Conservation (phyloP, 2,113 vertebrate species). For the Poeciliopsis prolifica region DNA sequence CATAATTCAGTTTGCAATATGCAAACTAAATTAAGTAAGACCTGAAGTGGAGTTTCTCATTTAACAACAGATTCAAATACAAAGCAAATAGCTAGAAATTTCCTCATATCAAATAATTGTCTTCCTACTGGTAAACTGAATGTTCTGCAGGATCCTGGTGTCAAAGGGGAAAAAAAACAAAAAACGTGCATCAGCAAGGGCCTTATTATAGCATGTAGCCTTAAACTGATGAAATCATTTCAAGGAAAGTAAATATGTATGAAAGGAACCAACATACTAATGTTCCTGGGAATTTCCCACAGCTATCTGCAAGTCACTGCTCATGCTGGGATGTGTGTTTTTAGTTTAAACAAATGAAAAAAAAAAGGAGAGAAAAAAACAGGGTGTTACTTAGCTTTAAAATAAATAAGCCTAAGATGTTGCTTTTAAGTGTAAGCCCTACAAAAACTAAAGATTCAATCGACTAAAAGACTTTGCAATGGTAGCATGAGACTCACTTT, state of each 20-base stretch:
- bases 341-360: background rate
- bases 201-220: background rate
- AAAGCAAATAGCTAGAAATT: background rate
- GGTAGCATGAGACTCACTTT: background rate
- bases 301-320: slow-evolving; percentile 6
- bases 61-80: slow-evolving; percentile 1
- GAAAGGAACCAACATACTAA: slow-evolving; percentile 28
- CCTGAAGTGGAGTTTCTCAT: background rate
- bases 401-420: background rate
- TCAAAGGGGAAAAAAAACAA: background rate
- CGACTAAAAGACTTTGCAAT: background rate
- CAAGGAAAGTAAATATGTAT: slow-evolving; percentile 22
- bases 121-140: background rate
- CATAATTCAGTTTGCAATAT: background rate
- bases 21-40: background rate
- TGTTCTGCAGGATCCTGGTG: no score
- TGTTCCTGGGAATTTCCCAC: slow-evolving; percentile 30
- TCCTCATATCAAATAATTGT: background rate
- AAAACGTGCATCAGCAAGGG: background rate
- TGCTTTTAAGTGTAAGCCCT: background rate
- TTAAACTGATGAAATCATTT: slow-evolving; percentile 9
- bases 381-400: background rate
- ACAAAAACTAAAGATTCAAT: slow-evolving; percentile 1
- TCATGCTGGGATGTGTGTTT: slow-evolving; percentile 4
- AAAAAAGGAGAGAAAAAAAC: background rate